These are phyloP conservation scores for Anticlea derivata DNA, from an alignment of 2,888 invertebrate genomes.

Conservation along the genomic window DNA sequence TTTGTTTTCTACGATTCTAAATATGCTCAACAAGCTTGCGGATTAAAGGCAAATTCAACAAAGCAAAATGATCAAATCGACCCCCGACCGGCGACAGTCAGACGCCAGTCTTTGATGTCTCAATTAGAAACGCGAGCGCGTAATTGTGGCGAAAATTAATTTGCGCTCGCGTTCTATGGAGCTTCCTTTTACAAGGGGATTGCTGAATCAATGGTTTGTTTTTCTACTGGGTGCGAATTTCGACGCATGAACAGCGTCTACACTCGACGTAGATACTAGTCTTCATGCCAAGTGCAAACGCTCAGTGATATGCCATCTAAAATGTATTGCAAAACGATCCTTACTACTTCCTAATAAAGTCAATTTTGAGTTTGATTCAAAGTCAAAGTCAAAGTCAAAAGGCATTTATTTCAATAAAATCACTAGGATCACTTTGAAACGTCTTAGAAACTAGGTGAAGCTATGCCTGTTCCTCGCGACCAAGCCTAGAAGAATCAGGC, in stretches of 20 bases:
- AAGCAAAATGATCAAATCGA: conserved; percentile 51
- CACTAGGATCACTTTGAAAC: no score
- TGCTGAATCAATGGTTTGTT: conserved; percentile 17
- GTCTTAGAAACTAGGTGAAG: no score
- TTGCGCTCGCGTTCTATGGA: conserved; percentile 54
- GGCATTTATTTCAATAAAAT: no score
- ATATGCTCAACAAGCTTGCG: conserved; percentile 3
- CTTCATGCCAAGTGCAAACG: no score
- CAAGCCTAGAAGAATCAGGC: no score
- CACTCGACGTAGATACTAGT: no score
- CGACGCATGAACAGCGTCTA: no score
- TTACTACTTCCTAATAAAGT: neutral
- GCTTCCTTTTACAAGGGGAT: conserved; percentile 37
- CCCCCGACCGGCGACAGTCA: conserved; percentile 49
- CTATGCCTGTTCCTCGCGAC: no score
- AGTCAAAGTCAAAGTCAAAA: no score
- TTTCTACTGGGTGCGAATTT: conserved; percentile 6
- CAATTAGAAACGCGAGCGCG: conserved; percentile 80
- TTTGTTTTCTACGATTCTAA: neutral
- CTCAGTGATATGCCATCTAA: no score
- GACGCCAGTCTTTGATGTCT: conserved; percentile 76
- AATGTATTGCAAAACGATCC: no score
- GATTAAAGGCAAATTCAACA: conserved; percentile 29
- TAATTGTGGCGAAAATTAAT: conserved; percentile 82
- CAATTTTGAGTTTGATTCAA: no score